Evolutionary conservation across 1,140 invertebrate species (phyloP), one percentile per base, ranked within the genome.

Genomic region (Bombus cullumanus): DNA sequence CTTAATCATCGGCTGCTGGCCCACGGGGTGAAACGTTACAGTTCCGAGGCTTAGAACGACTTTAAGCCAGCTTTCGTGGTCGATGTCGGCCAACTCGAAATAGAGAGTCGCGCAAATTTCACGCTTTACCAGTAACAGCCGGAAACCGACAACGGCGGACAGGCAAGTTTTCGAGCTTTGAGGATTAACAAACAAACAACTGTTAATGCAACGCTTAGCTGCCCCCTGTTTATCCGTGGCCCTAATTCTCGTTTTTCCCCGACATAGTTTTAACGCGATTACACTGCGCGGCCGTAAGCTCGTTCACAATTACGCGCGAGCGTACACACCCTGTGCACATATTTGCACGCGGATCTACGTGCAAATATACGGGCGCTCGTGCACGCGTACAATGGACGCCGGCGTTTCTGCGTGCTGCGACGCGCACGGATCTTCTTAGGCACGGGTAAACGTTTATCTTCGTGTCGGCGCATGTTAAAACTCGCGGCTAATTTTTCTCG

Each of bases 231-330:
- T 83, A 47, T 39, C 31, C 37, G 3, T 15, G 6, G 9, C 31
- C 5, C 28, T 47, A 28, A 31, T 22, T 39, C 37, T 39, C 25
- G 31, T 76, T 62, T 68, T 43, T 8, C 5, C 62, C 28, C 9
- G 81, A 53, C 73, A n/a, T 66, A 76, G 80, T 76, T 83, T 66
- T 39, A 81, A 81, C 66, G 79, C 79, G 68, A 81, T 79, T 79
- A 47, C 62, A 66, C 18, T 59, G 68, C 75, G 18, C 71, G 59
- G 31, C 41, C 83, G 47, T 59, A 53, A 53, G 75, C 68, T 75
- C 59, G 43, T 73, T 81, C 18, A 43, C 69, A 71, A 71, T 82
- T 57, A 68, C 64, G 66, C 66, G 15, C 37, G 39, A n/a, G n/a
- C 25, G 28, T 53, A 41, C 80, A 73, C 80, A 81, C 68, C 47